A percentile compares a stretch with the other conserved stretches of the same genome.
These are phyloP conservation scores for Sander lucioperca DNA, from an alignment of 2,113 vertebrate species.

Conservation along the genomic window DNA sequence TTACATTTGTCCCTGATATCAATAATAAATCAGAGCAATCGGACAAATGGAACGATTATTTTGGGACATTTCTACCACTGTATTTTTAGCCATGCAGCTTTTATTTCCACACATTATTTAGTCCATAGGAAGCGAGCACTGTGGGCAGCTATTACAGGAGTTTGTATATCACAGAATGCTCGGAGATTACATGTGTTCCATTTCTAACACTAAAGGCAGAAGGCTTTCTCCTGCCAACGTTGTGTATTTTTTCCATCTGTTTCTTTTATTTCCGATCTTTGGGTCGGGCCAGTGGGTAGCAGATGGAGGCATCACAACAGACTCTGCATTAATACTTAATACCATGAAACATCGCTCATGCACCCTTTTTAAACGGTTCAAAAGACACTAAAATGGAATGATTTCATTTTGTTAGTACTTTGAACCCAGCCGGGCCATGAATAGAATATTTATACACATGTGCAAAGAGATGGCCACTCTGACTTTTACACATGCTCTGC, in stretches of 20 bases:
- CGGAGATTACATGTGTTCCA: conserved; percentile 45
- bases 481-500: conserved; percentile 30
- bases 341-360: conserved; percentile 43
- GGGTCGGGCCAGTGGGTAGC: conserved; percentile 29
- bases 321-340: conserved; percentile 72
- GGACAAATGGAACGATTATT: conserved; percentile 76
- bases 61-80: conserved; percentile 68
- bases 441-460: conserved; percentile 34
- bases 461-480: conserved; percentile 31
- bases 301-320: conserved; percentile 72
- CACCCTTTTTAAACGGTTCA: conserved; percentile 73
- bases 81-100: conserved; percentile 75
- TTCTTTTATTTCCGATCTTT: conserved; percentile 66
- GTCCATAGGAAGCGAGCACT: conserved; percentile 15
- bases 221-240: conserved; percentile 20
- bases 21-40: conserved; percentile 76
- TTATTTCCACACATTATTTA: conserved; percentile 58
- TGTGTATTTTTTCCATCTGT: conserved; percentile 63
- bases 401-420: conserved; percentile 59
- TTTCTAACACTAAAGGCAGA: conserved; percentile 28
- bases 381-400: conserved; percentile 65
- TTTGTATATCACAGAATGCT: conserved; percentile 24
- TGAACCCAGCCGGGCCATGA: conserved; percentile 39
- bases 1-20: conserved; percentile 50
- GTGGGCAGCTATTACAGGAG: conserved; percentile 57